Evolutionary conservation across 2,888 invertebrate genomes (phyloP).

Genomic region (Dicycla oo): DNA sequence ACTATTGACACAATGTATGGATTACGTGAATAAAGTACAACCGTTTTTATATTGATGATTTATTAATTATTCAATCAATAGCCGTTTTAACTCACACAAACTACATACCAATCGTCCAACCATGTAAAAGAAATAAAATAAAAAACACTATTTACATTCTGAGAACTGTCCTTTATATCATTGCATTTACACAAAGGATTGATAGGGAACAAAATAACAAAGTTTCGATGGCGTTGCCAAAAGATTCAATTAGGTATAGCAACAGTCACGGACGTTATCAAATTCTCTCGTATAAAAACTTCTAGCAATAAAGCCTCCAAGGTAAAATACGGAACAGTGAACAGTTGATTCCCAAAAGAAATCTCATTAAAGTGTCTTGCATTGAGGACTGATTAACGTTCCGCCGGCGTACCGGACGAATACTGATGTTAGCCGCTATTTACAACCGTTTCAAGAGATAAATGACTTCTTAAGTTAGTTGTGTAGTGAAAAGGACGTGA

Average conservation of each 20-base stretch:
- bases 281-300: conserved; percentile 62
- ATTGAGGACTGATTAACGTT: conserved; percentile 82
- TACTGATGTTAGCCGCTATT: conserved; percentile 72
- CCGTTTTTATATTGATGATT: conserved; percentile 13
- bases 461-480: conserved; percentile 55
- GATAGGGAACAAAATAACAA: conserved; percentile 46
- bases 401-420: conserved; percentile 68
- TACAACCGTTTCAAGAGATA: conserved; percentile 66
- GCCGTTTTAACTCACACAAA: conserved; percentile 7
- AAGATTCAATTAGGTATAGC: conserved; percentile 60
- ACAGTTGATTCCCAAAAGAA: conserved; percentile 80
- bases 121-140: conserved; percentile 23
- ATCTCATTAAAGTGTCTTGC: conserved; percentile 85
- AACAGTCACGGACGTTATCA: conserved; percentile 53
- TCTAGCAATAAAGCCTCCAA: conserved; percentile 61
- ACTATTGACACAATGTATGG: conserved; percentile 18
- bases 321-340: conserved; percentile 68
- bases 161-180: no score
- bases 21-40: conserved; percentile 4
- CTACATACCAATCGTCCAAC: neutral
- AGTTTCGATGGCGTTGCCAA: conserved; percentile 32
- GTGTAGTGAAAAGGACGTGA: conserved; percentile 16
- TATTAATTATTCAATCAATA: conserved; percentile 16
- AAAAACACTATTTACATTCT: conserved; percentile 24
- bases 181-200: conserved; percentile 31